Evolutionary conservation across 2,797 vertebrate species (phyloP), one percentile per base, ranked within the genome.

Genomic region (Sphenodon punctatus): DNA sequence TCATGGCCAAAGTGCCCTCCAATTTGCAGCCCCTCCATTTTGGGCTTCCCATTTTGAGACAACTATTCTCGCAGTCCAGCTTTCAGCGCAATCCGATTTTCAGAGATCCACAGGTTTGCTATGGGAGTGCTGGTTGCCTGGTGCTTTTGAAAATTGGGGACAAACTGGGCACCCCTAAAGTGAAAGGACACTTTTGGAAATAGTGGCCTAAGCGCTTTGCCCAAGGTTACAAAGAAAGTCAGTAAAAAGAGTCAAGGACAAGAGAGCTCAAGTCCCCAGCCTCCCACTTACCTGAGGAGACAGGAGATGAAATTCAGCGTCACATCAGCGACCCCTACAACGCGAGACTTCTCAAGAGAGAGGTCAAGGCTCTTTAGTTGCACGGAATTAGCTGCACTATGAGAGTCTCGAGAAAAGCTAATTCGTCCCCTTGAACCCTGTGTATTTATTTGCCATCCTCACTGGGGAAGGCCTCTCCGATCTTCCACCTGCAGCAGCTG

Each of bases 401-500:
- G 20, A 63, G 38, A 39, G 6, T 8, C 48, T 60, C 23, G 13
- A 7, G 4, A 10, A 10, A 2, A 1, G 19, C 43, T 64, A 70
- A 11, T 46, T 61, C 39, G 38, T 68, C 25, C 34, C 65, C 51
- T 38, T 61, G 82, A 97, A 96, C 63, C 96, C 96, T 5, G 84
- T 70, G 75, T 96, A 97, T 23, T 58, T 96, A 97, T 23, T 58
- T 85, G 45, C 95, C 94, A 3, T 88, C 85, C 0, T 51, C 65
- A 34, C 89, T 96, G 4, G 96, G 95, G 42, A 95, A 97, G 51
- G 87, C 74, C 22, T 58, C 87, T 88, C 96, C 93, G 89, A 98
- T 94, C 27, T 74, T 93, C 93, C 85, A 48, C 80, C 96, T 94
- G 73, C 97, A 97, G 90, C 97, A 98, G 85, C 95, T 95, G 43